Base-by-base conservation (phyloP, 2,797 vertebrate species). In the Xiphorhynchus erythropygius region DNA sequence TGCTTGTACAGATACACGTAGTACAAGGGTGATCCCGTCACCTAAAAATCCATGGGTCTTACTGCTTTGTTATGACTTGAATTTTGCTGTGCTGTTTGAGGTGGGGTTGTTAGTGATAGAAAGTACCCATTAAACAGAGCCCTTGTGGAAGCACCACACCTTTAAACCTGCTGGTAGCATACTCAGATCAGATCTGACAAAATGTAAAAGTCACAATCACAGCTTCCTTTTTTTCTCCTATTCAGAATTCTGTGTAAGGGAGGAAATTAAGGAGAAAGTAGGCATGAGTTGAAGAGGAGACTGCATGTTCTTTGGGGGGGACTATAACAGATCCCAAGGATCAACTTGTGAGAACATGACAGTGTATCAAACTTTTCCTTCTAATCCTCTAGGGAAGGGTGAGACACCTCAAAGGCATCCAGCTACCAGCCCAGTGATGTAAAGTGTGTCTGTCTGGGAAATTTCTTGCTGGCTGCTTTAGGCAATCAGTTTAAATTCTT, bases 401-500 rank as follows among this genome's bases (percentile, higher is more conserved):
- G 77, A 91, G 86, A 73, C 77, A 49, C 47, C 76, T 86, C 76
- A 59, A 92, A 94, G 65, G 94, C 83, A 95, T 87, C 76, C 84
- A 93, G 55, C 87, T 95, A 69, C 60, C 74, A 88, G 42, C 44
- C 32, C 52, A 67, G 62, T 67, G 60, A 60, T 86, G 76, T 86
- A 33, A 95, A 92, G 77, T 86, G 53, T 75, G 33, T 91, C 81
- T 90, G 60, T 68, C 91, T 95, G 73, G 87, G 83, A 85, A 93
- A 74, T 93, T 94, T 85, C 84, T 95, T 88, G 39, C 46, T n/a
- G 52, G 63, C 69, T 69, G 44, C 89, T 92, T 91, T 55, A 84
- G 87, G 92, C 94, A 70, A 55, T 37, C 28, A 8, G 82, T 91
- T 91, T 70, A 71, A 96, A 75, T 96, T 91, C 87, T 77, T 92